Evolutionary conservation across 2,888 invertebrate genomes (phyloP).

Genomic region (Mylabris sibirica): DNA sequence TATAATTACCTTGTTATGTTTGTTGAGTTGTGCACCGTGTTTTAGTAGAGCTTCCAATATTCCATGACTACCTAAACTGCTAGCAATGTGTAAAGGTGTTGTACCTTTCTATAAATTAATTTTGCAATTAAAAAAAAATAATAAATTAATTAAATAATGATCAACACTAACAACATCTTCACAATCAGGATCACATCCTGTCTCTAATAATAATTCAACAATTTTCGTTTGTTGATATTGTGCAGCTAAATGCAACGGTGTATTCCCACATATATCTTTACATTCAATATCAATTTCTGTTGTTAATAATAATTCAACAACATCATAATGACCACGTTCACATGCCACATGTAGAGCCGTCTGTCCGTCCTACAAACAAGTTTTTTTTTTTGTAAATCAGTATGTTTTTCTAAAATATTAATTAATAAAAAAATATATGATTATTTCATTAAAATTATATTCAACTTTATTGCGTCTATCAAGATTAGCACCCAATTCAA

Average conservation of each 20-base stretch:
- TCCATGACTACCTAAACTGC: slow-evolving; percentile 73
- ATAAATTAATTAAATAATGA: slow-evolving; percentile 9
- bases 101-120: slow-evolving; percentile 68
- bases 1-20: slow-evolving; percentile 70
- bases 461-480: slow-evolving; percentile 75
- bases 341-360: slow-evolving; percentile 77
- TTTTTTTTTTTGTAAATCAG: no score
- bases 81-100: slow-evolving; percentile 74
- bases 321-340: slow-evolving; percentile 71
- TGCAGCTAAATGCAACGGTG: slow-evolving; percentile 79
- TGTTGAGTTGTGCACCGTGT: slow-evolving; percentile 70
- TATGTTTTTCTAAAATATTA: no score
- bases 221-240: slow-evolving; percentile 78
- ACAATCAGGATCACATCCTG: slow-evolving; percentile 65
- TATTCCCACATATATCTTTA: slow-evolving; percentile 74
- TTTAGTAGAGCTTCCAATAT: slow-evolving; percentile 73
- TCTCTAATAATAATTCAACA: slow-evolving; percentile 73
- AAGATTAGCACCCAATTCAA: slow-evolving; percentile 73
- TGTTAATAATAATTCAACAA: slow-evolving; percentile 66
- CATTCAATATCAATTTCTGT: slow-evolving; percentile 73
- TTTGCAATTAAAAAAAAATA: neutral
- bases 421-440: no score
- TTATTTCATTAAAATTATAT: neutral
- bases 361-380: slow-evolving; percentile 63
- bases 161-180: neutral